Base-by-base conservation (phyloP, 2,888 invertebrate genomes). In the Eugnorisma glareosa region DNA sequence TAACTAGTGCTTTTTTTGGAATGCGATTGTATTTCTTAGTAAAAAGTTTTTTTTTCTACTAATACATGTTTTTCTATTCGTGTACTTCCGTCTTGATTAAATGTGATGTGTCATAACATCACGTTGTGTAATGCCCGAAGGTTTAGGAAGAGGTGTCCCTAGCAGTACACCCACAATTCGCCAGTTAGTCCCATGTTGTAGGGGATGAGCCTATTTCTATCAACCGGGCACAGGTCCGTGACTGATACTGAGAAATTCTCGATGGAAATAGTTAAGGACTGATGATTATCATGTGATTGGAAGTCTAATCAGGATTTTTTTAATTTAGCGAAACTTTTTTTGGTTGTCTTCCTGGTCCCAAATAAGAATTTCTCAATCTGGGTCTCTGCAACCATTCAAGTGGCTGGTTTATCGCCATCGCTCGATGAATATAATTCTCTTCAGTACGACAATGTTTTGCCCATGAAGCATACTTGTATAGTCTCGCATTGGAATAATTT, bases 401-500 rank as follows among this genome's bases (percentile, higher is more conserved):
- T 48, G 18, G 37, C 28, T n/a, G 24, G 31, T 51, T 2, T 40
- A 48, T 48, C 24, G 37, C 15, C 37, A 40, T 31, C 37, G 37
- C 31, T 40, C 24, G 63, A 18, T 40, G n/a, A 64, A 40, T 40
- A 64, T 18, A 13, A 28, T 64, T 64, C 18, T 64, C 5, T 31
- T 40, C 28, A 54, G 59, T 31, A 80, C n/a, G 1, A 61, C 57
- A 66, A 66, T 48, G 6, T 37, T 28, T 51, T 10, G 37, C 43
- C 24, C 11, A 63, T 69, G 66, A 54, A 71, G 54, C 57, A 24
- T 57, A 43, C n/a, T 85, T 82, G 63, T 82, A 24, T 48, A 74
- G 68, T 40, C 37, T 68, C 57, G n/a, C 40, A 76, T 54, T 72
- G 54, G 66, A 75, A 69, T 71, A 63, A 80, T 77, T 75, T 86